phyloP scores from a whole-genome alignment of 2,797 vertebrate species.

The Periophthalmus magnuspinnatus region DNA sequence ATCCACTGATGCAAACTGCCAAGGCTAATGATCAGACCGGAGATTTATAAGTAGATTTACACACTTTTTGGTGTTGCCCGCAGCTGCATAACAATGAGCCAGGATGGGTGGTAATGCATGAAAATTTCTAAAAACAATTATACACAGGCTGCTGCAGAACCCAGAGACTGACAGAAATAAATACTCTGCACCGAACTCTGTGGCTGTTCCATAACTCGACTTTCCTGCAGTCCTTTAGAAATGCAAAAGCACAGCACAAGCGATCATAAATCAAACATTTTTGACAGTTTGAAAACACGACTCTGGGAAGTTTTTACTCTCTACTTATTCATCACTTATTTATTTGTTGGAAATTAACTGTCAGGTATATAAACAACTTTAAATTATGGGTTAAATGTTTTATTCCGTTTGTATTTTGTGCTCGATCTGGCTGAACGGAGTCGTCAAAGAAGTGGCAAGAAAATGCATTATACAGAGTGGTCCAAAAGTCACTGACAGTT shows the following conservation, averaged over 20 bases:
- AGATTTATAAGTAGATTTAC: conserved; percentile 8
- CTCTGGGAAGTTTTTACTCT: neutral
- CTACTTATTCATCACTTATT: neutral
- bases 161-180: conserved; percentile 4
- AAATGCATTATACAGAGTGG: too few relatives aligned
- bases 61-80: neutral
- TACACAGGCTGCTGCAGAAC: neutral
- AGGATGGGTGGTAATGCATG: conserved; percentile 4
- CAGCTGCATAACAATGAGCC: conserved; percentile 6
- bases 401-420: too few relatives aligned
- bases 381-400: too few relatives aligned
- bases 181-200: neutral
- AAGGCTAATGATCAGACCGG: neutral
- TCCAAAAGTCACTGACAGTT: too few relatives aligned
- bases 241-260: neutral
- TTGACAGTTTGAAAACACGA: neutral
- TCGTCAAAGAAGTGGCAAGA: too few relatives aligned
- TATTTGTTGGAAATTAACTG: too few relatives aligned
- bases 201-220: neutral
- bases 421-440: too few relatives aligned
- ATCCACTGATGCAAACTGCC: conserved; percentile 7
- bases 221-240: conserved; percentile 2
- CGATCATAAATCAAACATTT: conserved; percentile 1
- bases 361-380: too few relatives aligned
- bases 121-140: conserved; percentile 1